These are phyloP conservation scores for Bos indicus DNA, from an alignment of 2,113 vertebrate species.

Conservation along the genomic window DNA sequence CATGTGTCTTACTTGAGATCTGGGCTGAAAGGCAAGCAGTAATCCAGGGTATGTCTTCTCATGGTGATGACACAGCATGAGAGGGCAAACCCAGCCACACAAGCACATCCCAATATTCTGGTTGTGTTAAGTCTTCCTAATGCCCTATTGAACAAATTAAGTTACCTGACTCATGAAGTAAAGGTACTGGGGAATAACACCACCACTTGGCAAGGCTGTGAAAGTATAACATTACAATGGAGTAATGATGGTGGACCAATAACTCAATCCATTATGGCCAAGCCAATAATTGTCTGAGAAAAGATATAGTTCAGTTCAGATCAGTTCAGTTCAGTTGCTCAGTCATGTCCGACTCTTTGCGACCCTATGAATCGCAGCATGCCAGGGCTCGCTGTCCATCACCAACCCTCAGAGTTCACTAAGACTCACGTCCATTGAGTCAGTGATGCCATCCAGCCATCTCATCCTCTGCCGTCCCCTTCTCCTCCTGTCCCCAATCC, in stretches of 20 bases:
- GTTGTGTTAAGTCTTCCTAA: neutral
- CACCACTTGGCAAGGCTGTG: fast-evolving
- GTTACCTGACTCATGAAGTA: fast-evolving
- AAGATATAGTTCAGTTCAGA: no score
- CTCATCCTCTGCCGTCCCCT: no score
- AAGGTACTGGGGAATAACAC: neutral
- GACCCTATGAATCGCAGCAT: no score
- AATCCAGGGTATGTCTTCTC: fast-evolving
- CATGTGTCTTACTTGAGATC: neutral
- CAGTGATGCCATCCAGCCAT: no score
- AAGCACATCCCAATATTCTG: neutral
- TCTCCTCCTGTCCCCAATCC: no score
- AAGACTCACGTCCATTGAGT: no score
- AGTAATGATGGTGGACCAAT: neutral
- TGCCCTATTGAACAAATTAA: neutral
- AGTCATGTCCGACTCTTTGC: no score
- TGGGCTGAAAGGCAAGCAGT: neutral
- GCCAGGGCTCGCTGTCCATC: no score
- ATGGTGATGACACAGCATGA: fast-evolving
- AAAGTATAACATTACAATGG: fast-evolving
- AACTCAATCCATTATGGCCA: neutral
- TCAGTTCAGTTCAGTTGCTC: no score
- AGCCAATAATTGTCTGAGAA: neutral
- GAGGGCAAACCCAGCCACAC: neutral
- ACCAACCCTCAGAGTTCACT: no score